Evolutionary conservation across 64 coral and sea anemone species (phyloP), one percentile per base, ranked within the genome.

Genomic region (Acropora yongei): DNA sequence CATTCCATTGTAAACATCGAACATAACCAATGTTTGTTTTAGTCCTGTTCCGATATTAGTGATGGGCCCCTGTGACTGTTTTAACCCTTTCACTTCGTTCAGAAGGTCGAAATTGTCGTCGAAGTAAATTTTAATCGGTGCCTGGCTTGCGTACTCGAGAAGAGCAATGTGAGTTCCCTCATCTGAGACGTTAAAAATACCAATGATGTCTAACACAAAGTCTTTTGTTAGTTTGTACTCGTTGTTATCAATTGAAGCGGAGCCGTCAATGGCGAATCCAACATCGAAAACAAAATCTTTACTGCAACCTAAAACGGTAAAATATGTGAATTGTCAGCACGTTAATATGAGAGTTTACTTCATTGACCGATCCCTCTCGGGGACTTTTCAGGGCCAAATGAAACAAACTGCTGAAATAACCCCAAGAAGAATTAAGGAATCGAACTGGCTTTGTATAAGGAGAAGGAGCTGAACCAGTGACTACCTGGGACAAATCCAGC

Each of bases 211-310:
- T 10, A 88, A 79, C 77, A 97, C 78, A 78, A 97, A 97, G 82
- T 97, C 95, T 77, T 72, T 92, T 40, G 93, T 72, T 2, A 88
- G 77, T 40, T 92, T 76, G 87, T 94, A 97, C 57, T 97, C 95
- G 17, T 97, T 57, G 47, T 77, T 67, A 76, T 88, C 46, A 14
- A 97, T 92, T 50, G 92, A 94, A 44, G 77, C 94, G 4, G 95
- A 97, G 45, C 95, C 95, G 57, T 97, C 95, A 8, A 97, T 68
- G 14, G 95, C 95, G 9, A 97, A 91, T 7, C 92, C 95, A 0
- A 97, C 10, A 80, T 97, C 95, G 16, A 94, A 77, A 3, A 69
- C 47, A 9, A 88, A 41, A 44, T 84, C 46, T 61, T 66, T 61
- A 14, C 92, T 10, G 68, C 95, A 97, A 49, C 79, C 95, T 94